Base-by-base conservation (phyloP, 2,888 invertebrate genomes). In the Tetramorium bicarinatum region DNA sequence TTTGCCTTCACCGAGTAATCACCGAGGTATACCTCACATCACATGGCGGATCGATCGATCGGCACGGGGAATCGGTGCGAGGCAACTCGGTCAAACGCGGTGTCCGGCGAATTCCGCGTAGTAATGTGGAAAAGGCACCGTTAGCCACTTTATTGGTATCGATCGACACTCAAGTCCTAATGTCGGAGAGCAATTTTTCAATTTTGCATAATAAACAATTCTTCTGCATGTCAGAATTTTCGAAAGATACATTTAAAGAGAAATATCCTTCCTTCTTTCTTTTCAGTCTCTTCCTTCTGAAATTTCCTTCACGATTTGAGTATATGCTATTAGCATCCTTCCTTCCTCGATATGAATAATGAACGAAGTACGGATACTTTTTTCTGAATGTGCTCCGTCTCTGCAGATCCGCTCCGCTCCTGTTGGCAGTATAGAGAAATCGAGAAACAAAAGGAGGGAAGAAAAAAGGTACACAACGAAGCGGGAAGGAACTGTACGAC, bases 401-500 rank as follows among this genome's bases (percentile, higher is more conserved):
- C 18, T n/a, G 38, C 41, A 41, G 56, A 18, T 44, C 38, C 59
- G 29, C 71, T 15, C 4, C 52, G 15, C 56, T 69, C 47, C 7
- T 18, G 34, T 11, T 7, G 56, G 3, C 25, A 54, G n/a, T 56
- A 21, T 3, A 34, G 34, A n/a, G 44, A 47, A 25, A 66, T 38
- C 52, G 69, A 15, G 77, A 77, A 41, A 44, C 41, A n/a, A 41
- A 25, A 15, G 41, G n/a, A 15, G 25, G 1, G 18, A 11, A 18
- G 11, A 18, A 25, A 59, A 25, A 25, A 72, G 18, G 34, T 49
- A 21, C 38, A 59, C 34, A 83, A 64, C 41, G 64, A 64, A 47
- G 38, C 29, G 49, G 49, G 8, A 62, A 71, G 52, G 61, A 52
- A 44, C 38, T 83, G 71, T 77, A 91, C 89, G 90, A 87, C 88